These are phyloP conservation scores for Heliconius aoede DNA, from an alignment of 2,888 invertebrate species.

Conservation along the genomic window DNA sequence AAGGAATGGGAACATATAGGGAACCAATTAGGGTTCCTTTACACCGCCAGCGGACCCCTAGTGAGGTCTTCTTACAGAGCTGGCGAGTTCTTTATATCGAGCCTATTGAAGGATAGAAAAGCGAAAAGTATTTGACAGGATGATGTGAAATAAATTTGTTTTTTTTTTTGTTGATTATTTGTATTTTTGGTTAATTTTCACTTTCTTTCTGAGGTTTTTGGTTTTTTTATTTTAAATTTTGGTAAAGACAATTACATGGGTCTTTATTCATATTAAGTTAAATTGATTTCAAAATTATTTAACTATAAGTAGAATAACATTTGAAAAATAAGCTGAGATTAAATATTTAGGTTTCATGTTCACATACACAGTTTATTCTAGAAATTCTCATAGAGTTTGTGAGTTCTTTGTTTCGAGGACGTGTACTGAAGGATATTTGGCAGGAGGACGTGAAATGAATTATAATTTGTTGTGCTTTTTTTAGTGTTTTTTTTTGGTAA, in stretches of 20 bases:
- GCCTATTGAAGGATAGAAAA: constrained; percentile 87
- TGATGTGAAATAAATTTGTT: not conserved
- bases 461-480: no score
- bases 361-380: no score
- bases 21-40: constrained; percentile 93
- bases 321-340: no score
- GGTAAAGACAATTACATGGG: no score
- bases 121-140: constrained; percentile 67
- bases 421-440: not conserved
- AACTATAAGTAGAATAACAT: no score
- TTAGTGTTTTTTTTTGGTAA: no score
- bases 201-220: not conserved
- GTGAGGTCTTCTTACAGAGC: constrained; percentile 99
- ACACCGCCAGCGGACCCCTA: constrained; percentile 98
- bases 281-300: not conserved
- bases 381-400: no score
- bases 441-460: not conserved
- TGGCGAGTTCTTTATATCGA: constrained; percentile 96
- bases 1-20: constrained; percentile 93
- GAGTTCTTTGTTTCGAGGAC: no score
- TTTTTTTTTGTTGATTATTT: not conserved
- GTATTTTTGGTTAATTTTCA: not conserved
- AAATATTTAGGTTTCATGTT: no score
- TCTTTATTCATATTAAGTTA: no score
- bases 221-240: no score